Evolutionary conservation across 2,113 vertebrate genomes (phyloP).

Genomic region (Rhinolophus ferrumequinum): DNA sequence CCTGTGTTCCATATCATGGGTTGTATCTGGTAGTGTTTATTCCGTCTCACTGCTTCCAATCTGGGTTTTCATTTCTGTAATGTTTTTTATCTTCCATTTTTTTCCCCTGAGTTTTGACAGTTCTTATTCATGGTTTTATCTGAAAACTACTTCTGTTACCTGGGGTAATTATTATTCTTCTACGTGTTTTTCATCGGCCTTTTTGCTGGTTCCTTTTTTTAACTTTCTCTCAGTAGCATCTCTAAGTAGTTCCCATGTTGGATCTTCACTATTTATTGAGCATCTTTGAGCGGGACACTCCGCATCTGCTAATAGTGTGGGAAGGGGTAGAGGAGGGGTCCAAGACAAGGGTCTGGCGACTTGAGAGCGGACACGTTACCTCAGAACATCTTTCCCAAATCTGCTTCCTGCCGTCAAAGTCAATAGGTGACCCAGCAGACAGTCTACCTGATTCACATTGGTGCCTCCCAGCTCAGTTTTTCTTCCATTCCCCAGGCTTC

Average conservation of each 20-base stretch:
- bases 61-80: background rate
- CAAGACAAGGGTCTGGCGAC: background rate
- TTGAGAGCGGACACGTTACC: background rate
- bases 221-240: background rate
- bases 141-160: background rate
- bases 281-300: background rate
- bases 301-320: background rate
- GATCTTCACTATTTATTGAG: background rate
- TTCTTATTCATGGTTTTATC: background rate
- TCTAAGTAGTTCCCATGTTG: background rate
- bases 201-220: background rate
- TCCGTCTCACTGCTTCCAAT: background rate
- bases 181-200: background rate
- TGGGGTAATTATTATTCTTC: background rate
- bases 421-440: background rate
- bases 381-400: background rate
- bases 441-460: background rate
- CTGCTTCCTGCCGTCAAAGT: background rate
- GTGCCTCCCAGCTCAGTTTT: background rate
- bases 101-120: background rate
- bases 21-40: background rate
- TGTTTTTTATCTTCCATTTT: background rate
- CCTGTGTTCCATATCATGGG: background rate
- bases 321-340: no score
- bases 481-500: background rate